phyloP scores from a whole-genome alignment of 2,797 vertebrate genomes.

The Mormyrus hasselquistii region DNA sequence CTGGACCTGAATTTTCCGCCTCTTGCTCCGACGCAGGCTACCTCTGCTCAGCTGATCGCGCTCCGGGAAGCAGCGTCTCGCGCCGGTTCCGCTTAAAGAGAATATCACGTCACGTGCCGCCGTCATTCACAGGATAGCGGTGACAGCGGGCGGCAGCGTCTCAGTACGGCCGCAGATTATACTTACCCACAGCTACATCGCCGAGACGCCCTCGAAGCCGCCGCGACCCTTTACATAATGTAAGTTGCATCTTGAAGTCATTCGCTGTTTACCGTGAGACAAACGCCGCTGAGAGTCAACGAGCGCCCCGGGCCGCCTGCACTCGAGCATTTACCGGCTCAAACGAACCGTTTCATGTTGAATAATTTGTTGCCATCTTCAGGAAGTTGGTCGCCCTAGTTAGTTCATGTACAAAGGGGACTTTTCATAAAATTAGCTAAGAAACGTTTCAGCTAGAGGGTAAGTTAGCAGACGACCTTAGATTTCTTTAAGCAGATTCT shows the following conservation, averaged over 20 bases:
- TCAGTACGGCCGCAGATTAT: background rate
- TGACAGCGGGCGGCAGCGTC: background rate
- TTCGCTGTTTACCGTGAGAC: background rate
- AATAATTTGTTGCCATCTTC: background rate
- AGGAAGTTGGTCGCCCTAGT: background rate
- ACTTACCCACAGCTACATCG: background rate
- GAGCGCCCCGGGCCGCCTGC: background rate
- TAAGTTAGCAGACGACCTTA: background rate
- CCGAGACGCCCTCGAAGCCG: background rate
- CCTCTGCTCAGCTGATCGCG: background rate
- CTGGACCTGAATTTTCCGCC: background rate
- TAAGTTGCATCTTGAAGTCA: background rate
- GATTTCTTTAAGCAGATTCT: background rate
- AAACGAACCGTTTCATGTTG: background rate
- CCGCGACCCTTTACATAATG: background rate
- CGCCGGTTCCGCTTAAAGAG: background rate
- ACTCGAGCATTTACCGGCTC: background rate
- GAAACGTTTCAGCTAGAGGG: background rate
- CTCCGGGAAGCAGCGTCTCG: background rate
- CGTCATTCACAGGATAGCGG: background rate
- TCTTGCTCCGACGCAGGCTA: background rate
- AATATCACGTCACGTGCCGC: background rate
- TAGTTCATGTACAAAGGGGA: background rate
- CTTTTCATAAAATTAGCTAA: background rate
- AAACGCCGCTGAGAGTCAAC: background rate